Base-by-base conservation (phyloP, 2,888 invertebrate species). In the Cephalotes varians region DNA sequence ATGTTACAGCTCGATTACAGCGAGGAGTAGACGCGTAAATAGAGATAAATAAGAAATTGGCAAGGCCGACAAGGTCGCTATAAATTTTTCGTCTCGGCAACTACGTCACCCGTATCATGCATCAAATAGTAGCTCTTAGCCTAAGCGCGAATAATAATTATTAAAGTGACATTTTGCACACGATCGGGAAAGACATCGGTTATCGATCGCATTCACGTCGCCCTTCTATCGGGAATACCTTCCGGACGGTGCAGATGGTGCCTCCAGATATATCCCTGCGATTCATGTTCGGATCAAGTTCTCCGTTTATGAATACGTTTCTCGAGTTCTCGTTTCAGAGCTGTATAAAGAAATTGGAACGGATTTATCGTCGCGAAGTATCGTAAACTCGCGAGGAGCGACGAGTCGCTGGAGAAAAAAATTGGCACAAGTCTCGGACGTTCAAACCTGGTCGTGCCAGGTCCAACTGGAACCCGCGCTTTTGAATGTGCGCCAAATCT, bases 401-500 rank as follows among this genome's bases (percentile, higher is more conserved):
- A 25, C 65, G 40, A 44, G 37, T n/a, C 44, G 28, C 56, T 56
- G 81, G 40, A 56, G 71, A 73, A 82, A 81, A 51, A 86, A 87
- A 85, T 73, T 69, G 83, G 73, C 71, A 71, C 82, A 64, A 69
- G 69, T 65, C 60, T 37, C n/a, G 37, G 58, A 56, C 74, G 49
- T 54, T 44, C 62, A 31, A 83, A 62, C n/a, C n/a, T n/a, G n/a
- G n/a, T n/a, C n/a, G n/a, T 84, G 81, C 40, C 69, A 28, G 25
- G 81, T 85, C 81, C 81, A 85, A 81, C 82, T 85, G 81, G 81
- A 86, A 84, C 69, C 62, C 56, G 81, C n/a, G 40, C 31, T 79
- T 81, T 84, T 86, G 90, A 89, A 65, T n/a, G 21, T 1, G 9
- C 31, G 87, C 90, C 88, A 89, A 81, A 81, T 60, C 73, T 83